phyloP scores from a whole-genome alignment of 2,113 vertebrate genomes.

The Willisornis vidua region DNA sequence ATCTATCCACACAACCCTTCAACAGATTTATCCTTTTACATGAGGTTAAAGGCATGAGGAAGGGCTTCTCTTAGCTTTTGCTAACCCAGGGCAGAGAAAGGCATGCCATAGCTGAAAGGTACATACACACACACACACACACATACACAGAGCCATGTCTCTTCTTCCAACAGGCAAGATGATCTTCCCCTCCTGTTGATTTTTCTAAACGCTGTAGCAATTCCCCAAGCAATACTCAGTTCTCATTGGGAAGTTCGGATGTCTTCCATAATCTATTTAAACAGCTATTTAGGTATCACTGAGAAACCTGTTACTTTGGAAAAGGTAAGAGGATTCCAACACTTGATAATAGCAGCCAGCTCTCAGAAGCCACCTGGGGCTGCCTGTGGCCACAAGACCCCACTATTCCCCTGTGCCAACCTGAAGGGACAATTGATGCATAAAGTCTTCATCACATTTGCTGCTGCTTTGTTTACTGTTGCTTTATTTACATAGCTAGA shows the following conservation, averaged over 20 bases:
- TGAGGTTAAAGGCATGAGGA: conserved; percentile 32
- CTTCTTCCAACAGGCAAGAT: conserved; percentile 33
- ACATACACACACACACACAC: not conserved
- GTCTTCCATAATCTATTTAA: conserved; percentile 72
- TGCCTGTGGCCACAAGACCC: not conserved
- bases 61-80: not conserved
- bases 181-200: conserved; percentile 43
- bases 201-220: conserved; percentile 44
- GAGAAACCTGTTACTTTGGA: conserved; percentile 54
- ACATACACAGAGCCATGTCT: not conserved
- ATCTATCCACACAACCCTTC: not conserved
- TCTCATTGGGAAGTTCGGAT: conserved; percentile 69
- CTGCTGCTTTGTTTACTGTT: conserved; percentile 59
- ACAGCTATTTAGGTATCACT: conserved; percentile 66
- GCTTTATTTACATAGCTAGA: conserved; percentile 75
- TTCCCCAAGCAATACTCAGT: conserved; percentile 44
- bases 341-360: conserved; percentile 7
- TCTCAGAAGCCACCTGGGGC: conserved; percentile 45
- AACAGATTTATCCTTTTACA: conserved; percentile 25
- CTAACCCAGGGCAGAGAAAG: conserved; percentile 12
- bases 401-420: not conserved
- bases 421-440: not conserved
- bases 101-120: not conserved
- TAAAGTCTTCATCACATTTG: not conserved
- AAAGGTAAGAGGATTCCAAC: conserved; percentile 64